A percentile compares a stretch with the other conserved stretches of the same genome.
phyloP scores from a whole-genome alignment of 1,140 invertebrate species.

The Archegozetes longisetosus region DNA sequence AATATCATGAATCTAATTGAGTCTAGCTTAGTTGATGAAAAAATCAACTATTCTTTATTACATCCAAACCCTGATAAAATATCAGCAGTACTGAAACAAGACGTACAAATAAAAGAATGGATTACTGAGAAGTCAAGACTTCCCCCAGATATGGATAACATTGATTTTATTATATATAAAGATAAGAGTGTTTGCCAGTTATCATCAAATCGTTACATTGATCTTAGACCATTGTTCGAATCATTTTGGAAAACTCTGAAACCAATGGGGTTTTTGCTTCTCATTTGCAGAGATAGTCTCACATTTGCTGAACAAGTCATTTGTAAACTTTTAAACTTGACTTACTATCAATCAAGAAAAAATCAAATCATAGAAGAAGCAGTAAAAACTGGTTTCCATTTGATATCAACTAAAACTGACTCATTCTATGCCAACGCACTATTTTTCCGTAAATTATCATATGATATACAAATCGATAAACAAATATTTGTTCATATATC shows the following conservation, averaged over 20 bases:
- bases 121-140: too few relatives aligned
- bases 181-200: conserved; percentile 20
- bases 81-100: neutral
- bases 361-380: too few relatives aligned
- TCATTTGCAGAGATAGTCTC: too few relatives aligned
- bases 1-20: too few relatives aligned
- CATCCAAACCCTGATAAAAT: neutral
- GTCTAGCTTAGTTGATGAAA: too few relatives aligned
- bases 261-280: conserved; percentile 52
- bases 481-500: too few relatives aligned
- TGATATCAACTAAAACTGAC: too few relatives aligned
- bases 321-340: neutral
- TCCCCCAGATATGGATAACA: conserved; percentile 3
- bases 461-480: too few relatives aligned
- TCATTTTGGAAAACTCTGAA: conserved; percentile 46
- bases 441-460: conserved; percentile 7
- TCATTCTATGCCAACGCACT: neutral
- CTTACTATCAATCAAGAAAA: neutral
- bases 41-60: too few relatives aligned
- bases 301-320: too few relatives aligned
- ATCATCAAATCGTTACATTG: conserved; percentile 19
- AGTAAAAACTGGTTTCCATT: too few relatives aligned
- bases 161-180: conserved; percentile 28
- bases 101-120: conserved; percentile 1
- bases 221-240: conserved; percentile 26